A percentile compares a stretch with the other conserved stretches of the same genome.
phyloP scores from a whole-genome alignment of 2,888 invertebrate species.

The Malachius bipustulatus region DNA sequence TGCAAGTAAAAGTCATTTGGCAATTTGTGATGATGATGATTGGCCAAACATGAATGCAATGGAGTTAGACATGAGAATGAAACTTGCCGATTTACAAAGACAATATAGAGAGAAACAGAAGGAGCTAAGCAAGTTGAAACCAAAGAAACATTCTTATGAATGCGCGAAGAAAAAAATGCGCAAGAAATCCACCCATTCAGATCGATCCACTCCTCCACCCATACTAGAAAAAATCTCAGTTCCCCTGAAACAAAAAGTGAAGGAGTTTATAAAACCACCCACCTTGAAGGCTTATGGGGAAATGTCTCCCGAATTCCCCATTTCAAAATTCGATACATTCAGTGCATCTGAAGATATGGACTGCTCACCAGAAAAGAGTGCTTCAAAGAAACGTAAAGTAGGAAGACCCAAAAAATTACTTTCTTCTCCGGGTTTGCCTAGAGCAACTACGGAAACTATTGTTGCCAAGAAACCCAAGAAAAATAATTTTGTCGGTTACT shows the following conservation, averaged over 20 bases:
- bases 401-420: constrained; percentile 63
- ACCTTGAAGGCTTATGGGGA: constrained; percentile 28
- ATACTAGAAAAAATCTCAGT: constrained; percentile 30
- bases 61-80: constrained; percentile 71
- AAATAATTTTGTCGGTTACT: constrained; percentile 51
- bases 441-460: constrained; percentile 63
- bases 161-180: constrained; percentile 38
- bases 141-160: constrained; percentile 36
- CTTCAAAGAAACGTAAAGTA: constrained; percentile 68
- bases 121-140: constrained; percentile 61
- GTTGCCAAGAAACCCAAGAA: constrained; percentile 71
- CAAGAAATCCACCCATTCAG: constrained; percentile 35
- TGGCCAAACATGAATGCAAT: constrained; percentile 52
- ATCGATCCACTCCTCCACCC: constrained; percentile 29
- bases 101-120: constrained; percentile 75
- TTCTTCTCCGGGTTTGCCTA: constrained; percentile 42
- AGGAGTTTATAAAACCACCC: constrained; percentile 35
- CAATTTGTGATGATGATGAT: constrained; percentile 29
- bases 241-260: constrained; percentile 21
- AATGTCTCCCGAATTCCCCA: constrained; percentile 6
- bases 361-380: constrained; percentile 19
- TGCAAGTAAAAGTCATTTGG: constrained; percentile 29
- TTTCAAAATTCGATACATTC: constrained; percentile 13
- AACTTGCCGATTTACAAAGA: constrained; percentile 67
- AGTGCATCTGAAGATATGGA: constrained; percentile 19